A percentile compares a stretch with the other conserved stretches of the same genome.
Evolutionary conservation across 1,140 invertebrate genomes (phyloP).

Genomic region (Drosophila auraria): DNA sequence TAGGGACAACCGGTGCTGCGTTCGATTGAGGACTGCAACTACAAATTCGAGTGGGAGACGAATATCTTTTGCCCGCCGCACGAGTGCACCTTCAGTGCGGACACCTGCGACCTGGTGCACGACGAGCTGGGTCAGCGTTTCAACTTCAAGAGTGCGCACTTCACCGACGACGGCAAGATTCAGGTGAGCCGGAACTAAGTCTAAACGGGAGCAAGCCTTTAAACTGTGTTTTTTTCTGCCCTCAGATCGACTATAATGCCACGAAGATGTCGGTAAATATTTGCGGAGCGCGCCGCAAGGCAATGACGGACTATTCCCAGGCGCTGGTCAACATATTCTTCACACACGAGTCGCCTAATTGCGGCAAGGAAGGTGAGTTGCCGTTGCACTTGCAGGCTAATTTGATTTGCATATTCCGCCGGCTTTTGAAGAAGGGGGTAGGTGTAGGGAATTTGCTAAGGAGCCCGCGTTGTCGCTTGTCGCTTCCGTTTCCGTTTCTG

Average conservation of each 20-base stretch:
- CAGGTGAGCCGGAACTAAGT: slow-evolving; percentile 54
- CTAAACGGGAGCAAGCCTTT: background rate
- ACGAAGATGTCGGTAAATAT: slow-evolving; percentile 64
- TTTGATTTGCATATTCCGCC: slow-evolving; percentile 61
- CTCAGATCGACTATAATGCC: slow-evolving; percentile 61
- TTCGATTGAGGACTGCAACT: slow-evolving; percentile 84
- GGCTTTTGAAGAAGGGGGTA: slow-evolving; percentile 11
- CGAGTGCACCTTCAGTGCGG: slow-evolving; percentile 63
- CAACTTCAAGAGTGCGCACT: slow-evolving; percentile 71
- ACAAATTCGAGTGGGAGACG: slow-evolving; percentile 86
- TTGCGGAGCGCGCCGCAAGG: slow-evolving; percentile 68
- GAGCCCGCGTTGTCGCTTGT: slow-evolving; percentile 62
- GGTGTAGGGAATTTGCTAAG: slow-evolving; percentile 6
- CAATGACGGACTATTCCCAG: slow-evolving; percentile 80
- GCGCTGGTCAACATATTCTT: slow-evolving; percentile 83
- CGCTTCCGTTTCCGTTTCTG: slow-evolving; percentile 62
- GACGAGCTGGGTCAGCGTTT: slow-evolving; percentile 57
- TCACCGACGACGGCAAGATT: slow-evolving; percentile 69
- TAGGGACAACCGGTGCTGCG: slow-evolving; percentile 85
- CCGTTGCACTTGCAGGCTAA: slow-evolving; percentile 32
- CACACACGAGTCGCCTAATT: slow-evolving; percentile 66
- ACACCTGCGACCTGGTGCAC: slow-evolving; percentile 78
- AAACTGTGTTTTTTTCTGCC: slow-evolving; percentile 4
- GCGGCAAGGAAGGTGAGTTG: slow-evolving; percentile 70
- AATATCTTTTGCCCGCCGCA: slow-evolving; percentile 85